Percentiles rank a stretch among this genome's conserved stretches.
These are phyloP conservation scores for Catharus ustulatus DNA, from an alignment of 2,797 vertebrate species.

Conservation along the genomic window DNA sequence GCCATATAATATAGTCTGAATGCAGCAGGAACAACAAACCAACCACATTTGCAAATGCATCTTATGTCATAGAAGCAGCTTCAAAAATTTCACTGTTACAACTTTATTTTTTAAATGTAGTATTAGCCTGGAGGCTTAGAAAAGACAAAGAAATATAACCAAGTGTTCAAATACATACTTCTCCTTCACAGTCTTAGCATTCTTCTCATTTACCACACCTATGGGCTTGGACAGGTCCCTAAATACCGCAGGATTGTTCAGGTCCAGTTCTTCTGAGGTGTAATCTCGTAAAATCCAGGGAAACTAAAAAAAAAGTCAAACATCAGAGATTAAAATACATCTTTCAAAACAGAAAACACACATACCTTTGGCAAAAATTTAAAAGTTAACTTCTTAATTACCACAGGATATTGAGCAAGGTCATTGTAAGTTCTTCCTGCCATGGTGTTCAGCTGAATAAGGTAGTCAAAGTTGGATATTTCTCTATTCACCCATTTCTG, in stretches of 20 bases:
- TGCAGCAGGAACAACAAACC: background rate
- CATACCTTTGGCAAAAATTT: background rate
- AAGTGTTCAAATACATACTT: conserved; percentile 81
- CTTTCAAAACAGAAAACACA: background rate
- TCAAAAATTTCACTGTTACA: background rate
- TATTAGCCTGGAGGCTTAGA: background rate
- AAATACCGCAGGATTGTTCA: conserved; percentile 90
- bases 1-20: background rate
- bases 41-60: background rate
- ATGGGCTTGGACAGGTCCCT: conserved; percentile 95
- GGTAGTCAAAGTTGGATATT: conserved; percentile 97
- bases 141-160: background rate
- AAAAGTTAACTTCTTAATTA: conserved; percentile 64
- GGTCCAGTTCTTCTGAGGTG: conserved; percentile 91
- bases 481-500: conserved; percentile 99
- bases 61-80: background rate
- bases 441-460: conserved; percentile 98
- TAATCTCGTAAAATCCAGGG: conserved; percentile 95
- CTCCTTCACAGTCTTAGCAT: conserved; percentile 89
- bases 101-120: background rate
- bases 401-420: conserved; percentile 97
- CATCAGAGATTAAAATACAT: background rate
- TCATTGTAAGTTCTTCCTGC: conserved; percentile 96
- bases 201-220: conserved; percentile 92
- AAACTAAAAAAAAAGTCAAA: conserved; percentile 78